These are phyloP conservation scores for Julus scanicus DNA, from an alignment of 2,888 invertebrate species.

Conservation along the genomic window DNA sequence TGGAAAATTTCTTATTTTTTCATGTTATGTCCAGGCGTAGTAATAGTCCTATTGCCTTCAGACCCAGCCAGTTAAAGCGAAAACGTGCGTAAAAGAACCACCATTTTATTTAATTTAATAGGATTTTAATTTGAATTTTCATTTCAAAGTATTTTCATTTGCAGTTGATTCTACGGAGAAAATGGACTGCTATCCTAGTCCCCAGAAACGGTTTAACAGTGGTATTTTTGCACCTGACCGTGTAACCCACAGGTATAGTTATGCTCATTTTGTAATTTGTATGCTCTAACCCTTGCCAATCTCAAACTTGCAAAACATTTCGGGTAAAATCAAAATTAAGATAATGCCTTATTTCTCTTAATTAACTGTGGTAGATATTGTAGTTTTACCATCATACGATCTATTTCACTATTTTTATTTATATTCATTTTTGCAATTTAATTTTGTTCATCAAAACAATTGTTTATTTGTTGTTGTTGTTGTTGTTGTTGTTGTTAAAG, in stretches of 20 bases:
- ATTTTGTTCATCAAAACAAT: background rate
- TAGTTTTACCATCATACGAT: too few species aligned
- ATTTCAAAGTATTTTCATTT: conserved; percentile 22
- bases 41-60: conserved; percentile 86
- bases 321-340: too few species aligned
- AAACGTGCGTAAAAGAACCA: conserved; percentile 63
- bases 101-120: background rate
- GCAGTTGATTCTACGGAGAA: conserved; percentile 54
- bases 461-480: too few species aligned
- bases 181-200: conserved; percentile 57
- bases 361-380: too few species aligned
- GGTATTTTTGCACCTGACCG: conserved; percentile 51
- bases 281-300: too few species aligned
- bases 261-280: too few species aligned
- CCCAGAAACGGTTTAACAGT: conserved; percentile 55
- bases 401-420: too few species aligned
- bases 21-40: conserved; percentile 72
- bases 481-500: background rate
- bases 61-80: conserved; percentile 76
- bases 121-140: conserved; percentile 41
- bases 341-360: too few species aligned
- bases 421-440: background rate
- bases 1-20: conserved; percentile 58
- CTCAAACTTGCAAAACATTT: too few species aligned
- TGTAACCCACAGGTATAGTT: conserved; percentile 52